Evolutionary conservation across 2,888 invertebrate species (phyloP), one percentile per base, ranked within the genome.

Genomic region (Embidobia sp.): DNA sequence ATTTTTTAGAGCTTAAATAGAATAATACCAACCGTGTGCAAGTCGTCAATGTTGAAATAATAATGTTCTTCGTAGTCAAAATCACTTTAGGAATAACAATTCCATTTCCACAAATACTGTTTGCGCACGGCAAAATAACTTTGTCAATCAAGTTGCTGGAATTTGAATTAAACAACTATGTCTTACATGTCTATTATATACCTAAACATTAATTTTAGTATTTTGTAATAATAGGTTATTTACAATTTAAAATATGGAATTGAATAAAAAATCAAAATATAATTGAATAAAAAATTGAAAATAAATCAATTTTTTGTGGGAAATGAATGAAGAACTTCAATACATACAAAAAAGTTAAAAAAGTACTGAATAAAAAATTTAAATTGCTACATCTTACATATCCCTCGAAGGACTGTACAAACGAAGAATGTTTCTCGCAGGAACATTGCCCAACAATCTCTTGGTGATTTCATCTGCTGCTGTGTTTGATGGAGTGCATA

Each of bases 401-500:
- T 80, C 77, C 69, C 73, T 79, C 0, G 82, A 82, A 26, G 76
- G 61, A 57, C 82, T 81, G 26, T 77, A 80, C 42, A 80, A 77
- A 18, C 82, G 63, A n/a, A 77, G 64, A 3, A 82, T 37, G 15
- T 77, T 44, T 0, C 35, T 48, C 16, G 81, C 76, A 6, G 84
- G 79, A 69, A 89, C 79, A 53, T 88, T 78, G 69, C 89, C 84
- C 1, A 89, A 79, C 26, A 93, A 84, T 75, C 91, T 87, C 69
- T 88, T 82, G 0, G 93, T 91, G 37, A 95, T 88, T 84, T 94
- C 92, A 89, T 95, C 94, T 48, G 94, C 94, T 7, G 95, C 94
- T 66, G 93, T 91, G 88, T 95, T 95, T 1, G 95, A 94, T 0
- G 93, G 93, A 0, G 94, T 92, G 81, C 94, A 93, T 1, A 94